phyloP scores from a whole-genome alignment of 2,888 invertebrate genomes.

The Kuschelorhynchus macadamiae region DNA sequence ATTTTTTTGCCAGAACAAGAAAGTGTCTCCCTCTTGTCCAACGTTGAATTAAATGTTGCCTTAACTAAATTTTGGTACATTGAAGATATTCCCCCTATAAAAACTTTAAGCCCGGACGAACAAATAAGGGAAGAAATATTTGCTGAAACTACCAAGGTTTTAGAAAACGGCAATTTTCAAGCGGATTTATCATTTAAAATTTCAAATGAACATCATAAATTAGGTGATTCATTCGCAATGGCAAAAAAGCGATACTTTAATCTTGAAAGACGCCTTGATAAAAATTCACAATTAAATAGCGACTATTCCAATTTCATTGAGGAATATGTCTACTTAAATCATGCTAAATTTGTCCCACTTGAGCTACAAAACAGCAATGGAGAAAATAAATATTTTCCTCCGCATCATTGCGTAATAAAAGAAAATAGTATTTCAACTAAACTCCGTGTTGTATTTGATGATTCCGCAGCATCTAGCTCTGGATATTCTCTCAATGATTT shows the following conservation, averaged over 20 bases:
- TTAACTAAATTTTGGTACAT: constrained; percentile 38
- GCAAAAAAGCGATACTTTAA: constrained; percentile 32
- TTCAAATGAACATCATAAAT: constrained; percentile 13
- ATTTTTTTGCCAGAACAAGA: not conserved
- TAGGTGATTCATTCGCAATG: constrained; percentile 34
- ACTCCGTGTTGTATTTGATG: constrained; percentile 23
- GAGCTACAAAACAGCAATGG: not conserved
- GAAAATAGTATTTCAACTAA: constrained; percentile 17
- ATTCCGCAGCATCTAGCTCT: too few relatives aligned
- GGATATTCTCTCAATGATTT: too few relatives aligned
- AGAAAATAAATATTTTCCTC: constrained; percentile 36
- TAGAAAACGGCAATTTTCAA: not conserved
- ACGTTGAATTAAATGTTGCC: constrained; percentile 2
- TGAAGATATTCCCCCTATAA: constrained; percentile 21
- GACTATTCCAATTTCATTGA: constrained; percentile 29
- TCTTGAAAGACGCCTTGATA: constrained; percentile 35
- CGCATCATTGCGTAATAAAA: constrained; percentile 34
- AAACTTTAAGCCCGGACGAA: not conserved
- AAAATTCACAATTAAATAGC: not conserved
- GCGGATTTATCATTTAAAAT: constrained; percentile 7
- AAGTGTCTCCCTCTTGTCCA: not conserved
- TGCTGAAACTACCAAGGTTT: not conserved
- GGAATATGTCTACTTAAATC: constrained; percentile 25
- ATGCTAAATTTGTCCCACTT: constrained; percentile 27
- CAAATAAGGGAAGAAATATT: not conserved